Conservation (phyloP, 2,888 invertebrate genomes). For the Tubiluchus corallicola region DNA sequence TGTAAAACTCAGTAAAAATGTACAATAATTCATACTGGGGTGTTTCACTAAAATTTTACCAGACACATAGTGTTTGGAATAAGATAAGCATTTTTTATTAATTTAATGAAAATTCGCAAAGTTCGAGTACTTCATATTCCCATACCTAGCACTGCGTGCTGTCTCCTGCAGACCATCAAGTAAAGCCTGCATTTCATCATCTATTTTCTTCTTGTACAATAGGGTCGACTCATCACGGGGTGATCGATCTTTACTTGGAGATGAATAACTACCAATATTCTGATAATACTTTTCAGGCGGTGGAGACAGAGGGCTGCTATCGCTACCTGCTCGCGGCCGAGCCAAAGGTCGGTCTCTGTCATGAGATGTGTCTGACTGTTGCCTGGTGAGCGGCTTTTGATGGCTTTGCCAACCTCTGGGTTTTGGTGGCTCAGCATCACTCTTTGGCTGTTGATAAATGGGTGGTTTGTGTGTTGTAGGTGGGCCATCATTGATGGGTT, state of each 20-base stretch:
- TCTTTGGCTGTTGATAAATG: conserved; percentile 8
- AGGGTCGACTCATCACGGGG: not conserved
- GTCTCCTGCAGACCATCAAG: not conserved
- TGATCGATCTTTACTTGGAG: too few species aligned
- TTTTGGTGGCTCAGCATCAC: not conserved
- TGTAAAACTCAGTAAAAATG: too few species aligned
- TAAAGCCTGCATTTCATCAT: not conserved
- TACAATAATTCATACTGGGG: too few species aligned
- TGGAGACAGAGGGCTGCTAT: not conserved
- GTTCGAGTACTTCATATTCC: too few species aligned
- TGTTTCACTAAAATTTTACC: too few species aligned
- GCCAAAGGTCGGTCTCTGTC: conserved; percentile 34
- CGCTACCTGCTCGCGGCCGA: not conserved
- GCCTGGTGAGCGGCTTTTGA: conserved; percentile 17
- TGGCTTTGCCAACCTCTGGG: conserved; percentile 4
- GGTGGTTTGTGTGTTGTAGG: conserved; percentile 15
- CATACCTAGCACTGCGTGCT: not conserved
- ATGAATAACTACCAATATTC: not conserved
- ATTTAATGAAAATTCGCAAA: too few species aligned
- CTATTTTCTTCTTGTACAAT: not conserved
- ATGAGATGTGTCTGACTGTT: conserved; percentile 23
- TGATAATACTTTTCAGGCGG: not conserved
- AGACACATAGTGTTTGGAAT: too few species aligned
- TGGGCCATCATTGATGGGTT: not conserved
- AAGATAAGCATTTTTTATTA: too few species aligned